Percentiles rank a stretch among this genome's conserved stretches.
phyloP scores from a whole-genome alignment of 1,140 invertebrate species.

The Megathymus violae region DNA sequence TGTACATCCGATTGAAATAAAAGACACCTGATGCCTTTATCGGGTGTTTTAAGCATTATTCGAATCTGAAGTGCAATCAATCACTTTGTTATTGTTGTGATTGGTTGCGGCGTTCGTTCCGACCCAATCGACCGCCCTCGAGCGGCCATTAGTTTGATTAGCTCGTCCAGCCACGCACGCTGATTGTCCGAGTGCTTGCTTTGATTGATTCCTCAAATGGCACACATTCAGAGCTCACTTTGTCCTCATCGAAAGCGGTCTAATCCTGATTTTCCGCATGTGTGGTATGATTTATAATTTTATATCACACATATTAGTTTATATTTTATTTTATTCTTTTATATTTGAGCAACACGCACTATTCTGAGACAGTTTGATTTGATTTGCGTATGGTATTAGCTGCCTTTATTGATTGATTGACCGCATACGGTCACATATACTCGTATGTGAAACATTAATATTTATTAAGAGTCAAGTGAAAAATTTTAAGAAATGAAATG shows the following conservation, averaged over 20 bases:
- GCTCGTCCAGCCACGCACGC: slow-evolving; percentile 71
- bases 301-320: not conserved
- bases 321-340: too few species aligned
- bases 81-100: slow-evolving; percentile 77
- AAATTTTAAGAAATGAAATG: too few species aligned
- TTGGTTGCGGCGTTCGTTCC: slow-evolving; percentile 60
- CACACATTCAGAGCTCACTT: slow-evolving; percentile 60
- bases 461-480: too few species aligned
- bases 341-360: too few species aligned
- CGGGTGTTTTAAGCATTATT: slow-evolving; percentile 50
- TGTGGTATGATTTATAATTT: not conserved
- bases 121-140: slow-evolving; percentile 54
- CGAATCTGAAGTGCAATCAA: slow-evolving; percentile 64
- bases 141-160: slow-evolving; percentile 77
- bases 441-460: too few species aligned
- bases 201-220: slow-evolving; percentile 77
- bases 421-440: too few species aligned
- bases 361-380: too few species aligned
- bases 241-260: slow-evolving; percentile 44
- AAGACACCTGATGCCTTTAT: not conserved
- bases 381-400: too few species aligned
- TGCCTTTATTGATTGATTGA: too few species aligned
- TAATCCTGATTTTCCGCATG: slow-evolving; percentile 23
- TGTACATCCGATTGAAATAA: not conserved
- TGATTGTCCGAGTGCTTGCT: slow-evolving; percentile 71